These are phyloP conservation scores for Akabosia matsudoensis DNA, from an alignment of 1,140 invertebrate species.

Conservation along the genomic window DNA sequence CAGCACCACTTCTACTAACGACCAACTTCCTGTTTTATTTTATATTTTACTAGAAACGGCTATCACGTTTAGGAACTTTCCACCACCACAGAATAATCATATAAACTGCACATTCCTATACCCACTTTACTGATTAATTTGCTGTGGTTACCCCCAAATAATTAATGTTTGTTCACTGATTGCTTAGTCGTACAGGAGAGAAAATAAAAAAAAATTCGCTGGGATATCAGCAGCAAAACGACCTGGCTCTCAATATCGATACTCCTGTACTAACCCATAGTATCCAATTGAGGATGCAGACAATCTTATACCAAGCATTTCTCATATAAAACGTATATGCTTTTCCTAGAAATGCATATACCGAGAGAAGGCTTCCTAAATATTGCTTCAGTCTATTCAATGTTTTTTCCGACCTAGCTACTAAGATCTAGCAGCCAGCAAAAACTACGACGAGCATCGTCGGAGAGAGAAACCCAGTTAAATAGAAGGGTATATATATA, in stretches of 20 bases:
- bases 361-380: not conserved
- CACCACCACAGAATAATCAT: no score
- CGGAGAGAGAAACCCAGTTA: not conserved
- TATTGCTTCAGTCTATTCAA: not conserved
- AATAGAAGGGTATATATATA: constrained; percentile 3
- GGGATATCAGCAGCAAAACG: not conserved
- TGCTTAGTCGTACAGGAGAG: not conserved
- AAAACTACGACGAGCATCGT: not conserved
- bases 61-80: not conserved
- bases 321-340: not conserved
- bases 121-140: no score
- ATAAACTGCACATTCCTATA: no score
- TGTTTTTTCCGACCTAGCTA: constrained; percentile 13
- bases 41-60: not conserved
- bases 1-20: not conserved
- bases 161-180: constrained; percentile 6
- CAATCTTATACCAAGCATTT: not conserved
- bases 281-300: not conserved
- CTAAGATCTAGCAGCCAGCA: not conserved
- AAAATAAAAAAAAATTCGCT: not conserved
- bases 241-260: constrained; percentile 11
- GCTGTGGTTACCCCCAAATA: no score
- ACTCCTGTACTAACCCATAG: not conserved
- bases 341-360: not conserved
- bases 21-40: constrained; percentile 1